Conservation (phyloP, 2,888 invertebrate species). For the Brenthis ino region DNA sequence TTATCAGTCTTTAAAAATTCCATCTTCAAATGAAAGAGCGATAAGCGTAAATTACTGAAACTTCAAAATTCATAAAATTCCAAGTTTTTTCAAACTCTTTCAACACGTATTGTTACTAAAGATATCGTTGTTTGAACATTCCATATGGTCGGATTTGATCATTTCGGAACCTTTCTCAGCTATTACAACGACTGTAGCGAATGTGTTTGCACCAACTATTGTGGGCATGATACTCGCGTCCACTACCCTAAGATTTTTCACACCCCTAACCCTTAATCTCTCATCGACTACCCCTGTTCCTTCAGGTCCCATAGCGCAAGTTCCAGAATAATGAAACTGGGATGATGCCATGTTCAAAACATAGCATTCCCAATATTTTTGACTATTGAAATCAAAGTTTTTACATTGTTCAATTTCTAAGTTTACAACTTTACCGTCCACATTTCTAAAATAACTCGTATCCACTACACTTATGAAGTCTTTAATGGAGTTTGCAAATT, state of each 20-base stretch:
- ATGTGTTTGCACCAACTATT: conserved; percentile 82
- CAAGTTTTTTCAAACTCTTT: too few species aligned
- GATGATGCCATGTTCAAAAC: conserved; percentile 50
- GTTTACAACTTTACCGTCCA: conserved; percentile 43
- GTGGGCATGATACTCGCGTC: conserved; percentile 85
- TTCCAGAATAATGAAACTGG: conserved; percentile 55
- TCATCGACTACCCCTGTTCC: conserved; percentile 56
- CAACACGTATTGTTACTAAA: background rate
- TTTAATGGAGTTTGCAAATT: conserved; percentile 43
- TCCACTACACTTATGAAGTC: conserved; percentile 46
- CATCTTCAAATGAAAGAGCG: too few species aligned
- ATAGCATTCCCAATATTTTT: conserved; percentile 61
- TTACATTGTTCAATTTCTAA: conserved; percentile 50
- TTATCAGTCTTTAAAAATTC: too few species aligned
- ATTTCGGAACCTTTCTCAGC: conserved; percentile 84
- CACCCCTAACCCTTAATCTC: conserved; percentile 72
- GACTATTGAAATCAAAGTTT: conserved; percentile 48
- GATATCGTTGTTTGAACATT: background rate
- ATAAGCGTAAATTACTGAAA: too few species aligned
- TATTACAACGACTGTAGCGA: conserved; percentile 84
- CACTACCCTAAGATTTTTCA: conserved; percentile 81
- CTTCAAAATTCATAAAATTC: too few species aligned
- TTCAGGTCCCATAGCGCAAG: conserved; percentile 59
- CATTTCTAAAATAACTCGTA: conserved; percentile 43
- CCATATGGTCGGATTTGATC: conserved; percentile 66